Percentiles rank a stretch among this genome's conserved stretches.
phyloP scores from a whole-genome alignment of 2,888 invertebrate genomes.

The Brachyptera putata region DNA sequence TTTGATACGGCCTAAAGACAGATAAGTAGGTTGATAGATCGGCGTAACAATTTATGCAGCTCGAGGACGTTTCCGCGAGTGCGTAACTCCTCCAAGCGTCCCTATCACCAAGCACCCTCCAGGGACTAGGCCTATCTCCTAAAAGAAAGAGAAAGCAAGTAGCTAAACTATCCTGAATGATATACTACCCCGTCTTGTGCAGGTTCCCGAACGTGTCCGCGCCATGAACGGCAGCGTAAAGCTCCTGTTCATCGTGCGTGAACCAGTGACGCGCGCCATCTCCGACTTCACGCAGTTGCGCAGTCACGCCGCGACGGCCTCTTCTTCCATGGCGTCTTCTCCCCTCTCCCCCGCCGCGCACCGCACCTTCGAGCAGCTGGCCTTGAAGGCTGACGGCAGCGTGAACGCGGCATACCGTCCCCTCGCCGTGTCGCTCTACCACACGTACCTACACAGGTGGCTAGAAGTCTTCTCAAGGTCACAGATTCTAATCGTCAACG shows the following conservation, averaged over 20 bases:
- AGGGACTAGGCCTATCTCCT: too few species aligned
- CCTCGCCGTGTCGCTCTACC: slow-evolving; percentile 84
- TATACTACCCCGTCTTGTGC: too few species aligned
- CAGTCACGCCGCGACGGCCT: slow-evolving; percentile 72
- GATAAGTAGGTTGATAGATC: too few species aligned
- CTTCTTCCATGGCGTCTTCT: slow-evolving; percentile 39
- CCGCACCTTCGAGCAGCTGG: slow-evolving; percentile 75
- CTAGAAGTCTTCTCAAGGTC: slow-evolving; percentile 79
- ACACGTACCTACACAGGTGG: slow-evolving; percentile 87
- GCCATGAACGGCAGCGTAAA: slow-evolving; percentile 92
- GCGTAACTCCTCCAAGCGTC: too few species aligned
- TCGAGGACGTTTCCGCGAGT: too few species aligned
- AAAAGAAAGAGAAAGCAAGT: too few species aligned
- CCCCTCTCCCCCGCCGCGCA: slow-evolving; percentile 40
- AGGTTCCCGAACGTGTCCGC: slow-evolving; percentile 89
- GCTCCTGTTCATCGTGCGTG: slow-evolving; percentile 87
- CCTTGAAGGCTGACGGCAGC: slow-evolving; percentile 72
- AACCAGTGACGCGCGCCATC: slow-evolving; percentile 92
- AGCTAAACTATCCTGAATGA: too few species aligned
- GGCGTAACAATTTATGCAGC: too few species aligned
- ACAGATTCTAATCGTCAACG: slow-evolving; percentile 92
- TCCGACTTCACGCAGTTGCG: slow-evolving; percentile 94
- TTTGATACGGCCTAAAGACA: too few species aligned
- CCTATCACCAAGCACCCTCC: too few species aligned
- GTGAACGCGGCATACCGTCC: slow-evolving; percentile 81